Base-by-base conservation (phyloP, 2,113 vertebrate species). In the Miniopterus natalensis region DNA sequence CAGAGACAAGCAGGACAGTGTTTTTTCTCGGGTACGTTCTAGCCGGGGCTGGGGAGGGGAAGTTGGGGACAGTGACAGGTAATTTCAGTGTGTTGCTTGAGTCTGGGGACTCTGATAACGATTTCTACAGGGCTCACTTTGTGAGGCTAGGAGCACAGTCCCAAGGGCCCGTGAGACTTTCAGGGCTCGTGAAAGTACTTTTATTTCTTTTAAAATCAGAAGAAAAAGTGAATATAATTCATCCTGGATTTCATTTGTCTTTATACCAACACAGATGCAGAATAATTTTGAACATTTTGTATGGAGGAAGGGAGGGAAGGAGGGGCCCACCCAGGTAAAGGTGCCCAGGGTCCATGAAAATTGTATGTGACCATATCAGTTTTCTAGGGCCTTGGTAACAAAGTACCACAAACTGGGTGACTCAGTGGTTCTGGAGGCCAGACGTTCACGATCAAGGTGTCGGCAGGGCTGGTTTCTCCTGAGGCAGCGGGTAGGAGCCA, bases 191-290 rank as follows among this genome's bases (percentile, higher is more conserved):
- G 36, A 36, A 83, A 14, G 59, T 68, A 21, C 47, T 83, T 91
- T 90, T 11, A 15, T 75, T 87, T 91, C 74, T 88, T 90, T 79
- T 87, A 42, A 75, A 95, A 59, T 66, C 21, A 59, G 70, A 70
- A 75, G 29, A 9, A 70, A 78, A 66, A 65, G 25, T 45, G 40
- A 74, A 27, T 6, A 14, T 17, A 7, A 51, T 59, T 23, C 42
- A 59, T 15, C 25, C 10, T 90, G n/a, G 74, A 11, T 75, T 80
- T 63, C 83, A 25, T n/a, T 68, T 63, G 42, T 92, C 45, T 57
- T 61, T 57, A 9, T 57, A 40, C 18, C n/a, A 55, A 61, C 11
- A 55, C 15, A 57, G 73, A 36, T 17, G 12, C 25, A 4, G 27
- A n/a, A 5, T 13, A 21, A 78, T 68, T 74, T 42, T 94, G 53